Evolutionary conservation across 2,888 invertebrate species (phyloP), one percentile per base, ranked within the genome.

Genomic region (Parnassius mnemosyne): DNA sequence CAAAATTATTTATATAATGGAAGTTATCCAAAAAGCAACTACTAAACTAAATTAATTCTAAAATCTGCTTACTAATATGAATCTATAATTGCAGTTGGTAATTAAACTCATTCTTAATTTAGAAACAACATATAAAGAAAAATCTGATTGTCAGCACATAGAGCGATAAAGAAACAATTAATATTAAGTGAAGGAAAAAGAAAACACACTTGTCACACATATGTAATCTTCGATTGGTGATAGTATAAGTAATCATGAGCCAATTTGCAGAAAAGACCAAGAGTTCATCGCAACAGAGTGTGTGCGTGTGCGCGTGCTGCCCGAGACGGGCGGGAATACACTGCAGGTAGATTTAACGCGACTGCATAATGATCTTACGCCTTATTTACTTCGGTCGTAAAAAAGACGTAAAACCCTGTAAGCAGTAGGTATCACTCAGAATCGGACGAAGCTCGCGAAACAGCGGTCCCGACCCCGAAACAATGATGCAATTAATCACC

Each of bases 401-500:
- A 87, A 87, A 83, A 79, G 79, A 69, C 77, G 76, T 82, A 77
- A 59, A 84, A 81, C 70, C 69, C 68, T 68, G 69, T 66, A 68
- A 75, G 70, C 74, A 72, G 73, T 71, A 63, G 56, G 71, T 71
- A 75, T 77, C 75, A 75, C 69, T 68, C 70, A 55, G 68, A 67
- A 66, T 69, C 53, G 51, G 20, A 20, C 54, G 52, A 55, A 61
- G 60, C 64, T 66, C 64, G 69, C 66, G 60, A 70, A 53, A 57
- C 57, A 52, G 41, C 57, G 47, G 46, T 52, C 51, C 68, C 71
- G 70, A 72, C 71, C 71, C 72, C 66, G 71, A 81, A 73, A 89
- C 87, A 89, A 89, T 88, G 78, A 75, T 78, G 78, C 79, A 67
- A 85, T 90, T 83, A 87, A 88, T 89, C 88, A 84, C 74, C 77